Evolutionary conservation across 2,888 invertebrate genomes (phyloP).

Genomic region (Tetragnatha montana): DNA sequence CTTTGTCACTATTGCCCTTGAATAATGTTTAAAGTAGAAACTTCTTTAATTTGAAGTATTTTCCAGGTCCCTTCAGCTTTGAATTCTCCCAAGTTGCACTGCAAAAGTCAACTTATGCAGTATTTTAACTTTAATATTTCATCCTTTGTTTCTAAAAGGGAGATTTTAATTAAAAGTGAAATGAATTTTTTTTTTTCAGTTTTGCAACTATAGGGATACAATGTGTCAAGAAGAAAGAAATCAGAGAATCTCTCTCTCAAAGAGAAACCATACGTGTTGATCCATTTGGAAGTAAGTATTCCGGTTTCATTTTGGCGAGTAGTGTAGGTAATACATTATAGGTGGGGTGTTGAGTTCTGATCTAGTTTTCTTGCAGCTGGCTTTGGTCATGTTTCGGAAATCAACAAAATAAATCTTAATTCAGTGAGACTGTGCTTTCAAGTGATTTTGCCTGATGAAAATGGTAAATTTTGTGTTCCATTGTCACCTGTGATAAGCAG

Average conservation of each 20-base stretch:
- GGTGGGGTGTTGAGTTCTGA: background rate
- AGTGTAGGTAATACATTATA: background rate
- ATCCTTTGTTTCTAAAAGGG: too few relatives aligned
- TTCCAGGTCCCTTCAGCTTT: too few relatives aligned
- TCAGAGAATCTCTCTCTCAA: constrained; percentile 86
- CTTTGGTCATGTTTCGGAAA: constrained; percentile 87
- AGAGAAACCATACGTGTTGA: constrained; percentile 91
- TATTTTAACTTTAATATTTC: too few relatives aligned
- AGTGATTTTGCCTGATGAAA: constrained; percentile 83
- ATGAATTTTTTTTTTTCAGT: constrained; percentile 72
- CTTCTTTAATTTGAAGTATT: too few relatives aligned
- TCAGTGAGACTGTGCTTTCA: constrained; percentile 96
- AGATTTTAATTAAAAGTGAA: too few relatives aligned
- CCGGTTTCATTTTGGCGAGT: background rate
- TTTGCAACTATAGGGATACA: constrained; percentile 97
- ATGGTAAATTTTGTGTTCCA: constrained; percentile 83
- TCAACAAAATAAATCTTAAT: constrained; percentile 93
- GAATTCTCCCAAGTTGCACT: too few relatives aligned
- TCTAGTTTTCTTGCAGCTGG: constrained; percentile 82
- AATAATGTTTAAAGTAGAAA: too few relatives aligned
- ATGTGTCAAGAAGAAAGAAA: constrained; percentile 96
- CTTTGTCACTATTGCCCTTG: too few relatives aligned
- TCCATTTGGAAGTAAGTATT: constrained; percentile 90
- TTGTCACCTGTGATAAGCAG: constrained; percentile 90
- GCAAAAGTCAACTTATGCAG: too few relatives aligned